Base-by-base conservation (phyloP, 2,113 vertebrate genomes). In the Dissostichus mawsoni region DNA sequence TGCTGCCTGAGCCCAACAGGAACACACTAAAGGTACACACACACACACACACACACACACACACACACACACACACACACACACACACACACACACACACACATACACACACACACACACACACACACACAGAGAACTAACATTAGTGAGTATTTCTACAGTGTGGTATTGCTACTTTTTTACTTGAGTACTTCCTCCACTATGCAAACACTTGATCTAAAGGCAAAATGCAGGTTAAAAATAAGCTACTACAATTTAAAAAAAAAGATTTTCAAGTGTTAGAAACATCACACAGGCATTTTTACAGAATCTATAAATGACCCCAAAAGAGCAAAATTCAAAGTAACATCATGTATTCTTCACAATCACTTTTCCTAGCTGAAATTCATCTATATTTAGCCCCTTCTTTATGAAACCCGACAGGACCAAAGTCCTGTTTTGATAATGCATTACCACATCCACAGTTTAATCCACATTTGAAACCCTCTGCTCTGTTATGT, bases 1-100 rank as follows among this genome's bases (percentile, higher is more conserved):
- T 97, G 78, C 95, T 98, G 47, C 97, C 97, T 0, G 97, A 98
- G 67, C 93, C 96, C 64, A 97, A 97, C 93, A 96, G 97, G 81
- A 96, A 94, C 85, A 96, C 97, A 44, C 89, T 98, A 10, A 98
- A 98, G 96, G 97, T 98, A 88, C 65, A 75, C 25, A 77, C 52
- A 83, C 59, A 55, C 45, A 50, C 51, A 55, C 11, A 68, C 61
- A 36, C 48, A 48, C 18, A 53, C 53, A 58, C 59, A 74, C 63
- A 29, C 14, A 44, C 45, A 29, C 58, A 48, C 36, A 36, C 48
- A 48, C 18, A 53, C 53, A 58, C 59, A 74, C 63, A 29, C 14
- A 44, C 45, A 29, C 58, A 48, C 36, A 36, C n/a, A 55, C 45
- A 50, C 51, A 55, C 11, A 68, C 59, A 36, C 48, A 66, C 29